These are phyloP conservation scores for Hylomyscus alleni DNA, from an alignment of 2,797 vertebrate species.

Conservation along the genomic window DNA sequence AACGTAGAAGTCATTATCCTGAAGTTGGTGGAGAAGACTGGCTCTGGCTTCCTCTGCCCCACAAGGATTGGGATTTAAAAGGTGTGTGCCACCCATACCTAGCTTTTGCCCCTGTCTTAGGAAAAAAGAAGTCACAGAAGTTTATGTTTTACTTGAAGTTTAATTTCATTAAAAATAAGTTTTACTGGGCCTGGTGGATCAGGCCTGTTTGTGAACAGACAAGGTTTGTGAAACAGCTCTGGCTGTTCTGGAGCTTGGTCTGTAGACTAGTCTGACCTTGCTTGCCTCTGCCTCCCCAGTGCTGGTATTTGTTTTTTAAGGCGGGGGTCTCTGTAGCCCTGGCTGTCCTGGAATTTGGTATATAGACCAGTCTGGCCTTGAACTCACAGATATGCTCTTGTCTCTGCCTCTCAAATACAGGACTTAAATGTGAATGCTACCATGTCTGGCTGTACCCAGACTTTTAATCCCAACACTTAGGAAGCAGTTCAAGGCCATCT, in stretches of 20 bases:
- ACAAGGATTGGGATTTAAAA: not conserved
- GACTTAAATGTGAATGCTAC: not conserved
- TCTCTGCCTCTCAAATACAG: not conserved
- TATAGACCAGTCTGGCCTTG: not conserved
- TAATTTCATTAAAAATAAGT: not conserved
- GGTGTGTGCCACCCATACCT: not conserved
- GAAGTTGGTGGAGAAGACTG: slow-evolving; percentile 33
- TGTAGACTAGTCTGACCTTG: not conserved
- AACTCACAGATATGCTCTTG: not conserved
- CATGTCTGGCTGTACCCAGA: not conserved
- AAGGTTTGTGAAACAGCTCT: not conserved
- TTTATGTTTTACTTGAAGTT: not conserved
- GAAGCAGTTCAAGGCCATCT: not conserved
- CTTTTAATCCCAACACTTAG: not conserved
- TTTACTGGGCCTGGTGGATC: not conserved
- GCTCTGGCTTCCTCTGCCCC: not conserved
- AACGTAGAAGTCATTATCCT: slow-evolving; percentile 39
- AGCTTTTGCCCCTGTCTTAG: not conserved
- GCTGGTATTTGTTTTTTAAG: not conserved
- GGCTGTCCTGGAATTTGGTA: not conserved
- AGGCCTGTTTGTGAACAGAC: not conserved
- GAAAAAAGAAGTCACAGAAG: not conserved
- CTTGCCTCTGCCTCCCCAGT: not conserved
- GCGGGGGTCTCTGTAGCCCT: not conserved
- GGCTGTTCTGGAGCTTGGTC: not conserved